Base-by-base conservation (phyloP, 2,888 invertebrate genomes). In the Apamea sordens region DNA sequence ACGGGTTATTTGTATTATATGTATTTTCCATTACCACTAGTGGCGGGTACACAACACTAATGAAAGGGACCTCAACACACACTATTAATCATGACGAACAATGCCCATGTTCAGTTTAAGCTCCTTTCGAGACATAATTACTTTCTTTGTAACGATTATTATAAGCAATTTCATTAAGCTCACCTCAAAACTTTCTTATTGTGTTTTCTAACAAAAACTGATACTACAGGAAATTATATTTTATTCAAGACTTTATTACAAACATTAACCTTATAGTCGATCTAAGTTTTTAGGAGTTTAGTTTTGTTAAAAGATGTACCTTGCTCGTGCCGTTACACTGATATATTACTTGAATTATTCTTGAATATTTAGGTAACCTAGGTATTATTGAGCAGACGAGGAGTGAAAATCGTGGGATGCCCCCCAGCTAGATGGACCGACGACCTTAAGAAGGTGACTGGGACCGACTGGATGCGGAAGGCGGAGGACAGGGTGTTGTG, bases 21-120 rank as follows among this genome's bases (percentile, higher is more conserved):
- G 82, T 88, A 82, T 89, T 88, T 89, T 90, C 89, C 88, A 91
- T 92, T 90, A 91, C 85, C 85, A 81, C 83, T 69, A 80, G 80
- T 86, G 77, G 86, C 80, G 84, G 82, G 86, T 88, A 87, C 80
- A 89, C 88, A 85, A 84, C 83, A 87, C 78, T 89, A 87, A 88
- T 88, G 86, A 89, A 91, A 89, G 88, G 89, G 89, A 87, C 87
- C 86, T 78, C 79, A 84, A 79, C 80, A 76, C 85, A 83, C 80
- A 86, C 91, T 89, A 92, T 93, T 92, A 93, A 93, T 93, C 92
- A 92, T 87, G 76, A 63, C 80, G 74, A 87, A 92, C 91, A 92
- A 92, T 90, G 84, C 81, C 79, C 65, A 76, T 88, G 89, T 90
- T 91, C 88, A 90, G 88, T 91, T 92, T 90, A 89, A 91, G 89